Conservation (phyloP, 1,140 invertebrate species). For the Centruroides vittatus region DNA sequence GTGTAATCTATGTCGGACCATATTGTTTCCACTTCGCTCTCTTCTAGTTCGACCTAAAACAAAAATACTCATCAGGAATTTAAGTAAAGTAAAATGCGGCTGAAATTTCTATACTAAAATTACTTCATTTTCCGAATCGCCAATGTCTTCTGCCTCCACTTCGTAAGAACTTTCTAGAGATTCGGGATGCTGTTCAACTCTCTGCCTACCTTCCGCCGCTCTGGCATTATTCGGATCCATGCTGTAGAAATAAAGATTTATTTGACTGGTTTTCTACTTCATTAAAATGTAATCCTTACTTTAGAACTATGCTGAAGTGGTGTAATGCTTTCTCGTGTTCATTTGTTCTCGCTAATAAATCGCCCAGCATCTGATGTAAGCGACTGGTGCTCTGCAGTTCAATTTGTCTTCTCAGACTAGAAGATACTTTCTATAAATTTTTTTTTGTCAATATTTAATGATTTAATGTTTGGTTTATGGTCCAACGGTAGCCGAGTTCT, state of each 20-base stretch:
- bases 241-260: conserved; percentile 24
- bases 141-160: conserved; percentile 35
- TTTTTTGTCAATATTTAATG: no score
- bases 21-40: conserved; percentile 42
- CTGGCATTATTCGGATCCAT: conserved; percentile 50
- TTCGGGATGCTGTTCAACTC: conserved; percentile 45
- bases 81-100: neutral
- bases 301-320: conserved; percentile 51
- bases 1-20: conserved; percentile 18
- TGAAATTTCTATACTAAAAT: neutral
- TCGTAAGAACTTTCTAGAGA: conserved; percentile 40
- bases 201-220: conserved; percentile 51
- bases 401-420: conserved; percentile 41
- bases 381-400: conserved; percentile 43
- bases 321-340: conserved; percentile 55
- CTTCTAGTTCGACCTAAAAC: conserved; percentile 35
- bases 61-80: neutral
- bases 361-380: conserved; percentile 53
- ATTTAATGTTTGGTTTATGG: no score
- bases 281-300: conserved; percentile 30
- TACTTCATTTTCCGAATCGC: conserved; percentile 33
- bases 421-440: neutral
- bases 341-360: conserved; percentile 38
- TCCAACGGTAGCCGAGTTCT: no score
- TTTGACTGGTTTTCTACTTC: neutral